Base-by-base conservation (phyloP, 2,113 vertebrate genomes). In the Calyptomena viridis region DNA sequence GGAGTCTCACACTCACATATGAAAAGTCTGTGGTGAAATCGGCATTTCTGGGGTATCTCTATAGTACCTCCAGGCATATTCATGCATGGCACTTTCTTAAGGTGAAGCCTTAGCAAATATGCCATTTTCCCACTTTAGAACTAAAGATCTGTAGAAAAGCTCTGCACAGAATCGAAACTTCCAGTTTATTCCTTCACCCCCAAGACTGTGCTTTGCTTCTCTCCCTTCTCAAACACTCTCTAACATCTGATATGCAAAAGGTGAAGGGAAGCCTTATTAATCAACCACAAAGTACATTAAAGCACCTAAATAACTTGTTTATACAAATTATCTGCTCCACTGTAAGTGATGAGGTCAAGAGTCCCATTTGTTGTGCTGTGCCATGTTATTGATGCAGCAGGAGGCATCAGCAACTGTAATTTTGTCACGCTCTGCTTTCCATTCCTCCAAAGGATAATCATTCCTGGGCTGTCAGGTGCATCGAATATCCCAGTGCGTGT, bases 251-350 rank as follows among this genome's bases (percentile, higher is more conserved):
- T 4, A 23, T 20, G 18, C 49, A 59, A 46, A 40, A 87, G 73
- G 47, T 15, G 2, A 87, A 78, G 52, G 22, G 52, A 82, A 42
- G 31, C 33, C 39, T 78, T 81, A 94, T 94, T 92, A 84, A 91
- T 95, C 91, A 94, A 24, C 17, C 8, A 1, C 76, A 64, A 92
- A 89, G 60, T 82, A 37, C 77, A 89, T 78, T 74, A 90, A 94
- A 64, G 49, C 64, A 75, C 87, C 84, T 44, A 40, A 93, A 94
- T 86, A 91, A 94, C 89, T 84, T 94, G 94, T 87, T 95, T 91
- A 89, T 94, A 92, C 80, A 92, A 94, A 95, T 89, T 73, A 84
- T 96, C 84, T 37, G 77, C 64, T 78, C 27, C 33, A 3, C 12
- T 46, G 58, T 75, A 91, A 91, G 80, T 12, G 60, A 84, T 68